Evolutionary conservation across 2,797 vertebrate genomes (phyloP).

Genomic region (Neoniphon sammara): DNA sequence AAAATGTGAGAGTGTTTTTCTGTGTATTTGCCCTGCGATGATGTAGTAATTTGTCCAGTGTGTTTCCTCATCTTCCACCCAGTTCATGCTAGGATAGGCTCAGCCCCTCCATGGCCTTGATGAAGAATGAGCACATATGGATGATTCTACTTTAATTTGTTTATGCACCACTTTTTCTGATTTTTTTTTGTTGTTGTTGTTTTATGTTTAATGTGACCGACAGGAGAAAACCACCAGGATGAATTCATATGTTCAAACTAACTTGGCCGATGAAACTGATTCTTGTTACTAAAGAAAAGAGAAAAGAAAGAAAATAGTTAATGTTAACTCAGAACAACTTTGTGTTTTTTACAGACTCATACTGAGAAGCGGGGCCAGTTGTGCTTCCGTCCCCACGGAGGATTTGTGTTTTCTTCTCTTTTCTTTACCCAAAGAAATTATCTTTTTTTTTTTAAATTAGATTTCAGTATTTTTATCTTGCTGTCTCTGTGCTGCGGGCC

Average conservation of each 20-base stretch:
- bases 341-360: constrained; percentile 37
- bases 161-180: background rate
- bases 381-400: constrained; percentile 26
- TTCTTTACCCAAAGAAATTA: background rate
- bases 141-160: too few relatives aligned
- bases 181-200: background rate
- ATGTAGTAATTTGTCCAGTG: too few relatives aligned
- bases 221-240: background rate
- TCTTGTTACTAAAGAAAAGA: background rate
- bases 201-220: constrained; percentile 17
- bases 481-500: constrained; percentile 28
- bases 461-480: constrained; percentile 23
- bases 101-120: too few relatives aligned
- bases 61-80: too few relatives aligned
- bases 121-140: too few relatives aligned
- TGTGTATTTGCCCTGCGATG: too few relatives aligned
- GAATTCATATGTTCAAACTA: constrained; percentile 5
- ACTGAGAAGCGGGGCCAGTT: constrained; percentile 23
- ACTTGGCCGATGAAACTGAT: constrained; percentile 3
- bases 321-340: too few relatives aligned
- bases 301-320: background rate
- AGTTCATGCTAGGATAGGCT: too few relatives aligned
- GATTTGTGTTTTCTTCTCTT: constrained; percentile 45
- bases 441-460: constrained; percentile 2
- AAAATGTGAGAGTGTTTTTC: too few relatives aligned